Evolutionary conservation across 2,797 vertebrate genomes (phyloP), one percentile per base, ranked within the genome.

Genomic region (Scolopax bukidnonensis): DNA sequence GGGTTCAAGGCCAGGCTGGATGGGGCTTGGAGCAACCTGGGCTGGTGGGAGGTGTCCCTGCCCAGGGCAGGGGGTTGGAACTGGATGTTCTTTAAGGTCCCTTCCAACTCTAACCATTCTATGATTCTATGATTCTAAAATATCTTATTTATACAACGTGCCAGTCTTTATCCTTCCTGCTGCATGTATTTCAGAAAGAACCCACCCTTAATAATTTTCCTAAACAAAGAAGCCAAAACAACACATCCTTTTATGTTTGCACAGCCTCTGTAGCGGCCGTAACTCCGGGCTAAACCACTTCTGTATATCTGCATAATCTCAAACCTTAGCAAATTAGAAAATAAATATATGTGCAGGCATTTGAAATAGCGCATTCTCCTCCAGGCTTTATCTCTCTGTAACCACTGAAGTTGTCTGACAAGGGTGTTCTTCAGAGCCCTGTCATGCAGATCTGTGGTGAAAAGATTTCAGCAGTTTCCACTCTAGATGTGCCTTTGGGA

Each of bases 291-390:
- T 88, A 96, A 96, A 96, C 91, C 80, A 3, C 94, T 84, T 48
- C 40, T 48, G 16, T 60, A 21, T 93, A 95, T 95, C 77, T 94
- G 71, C 80, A 91, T 89, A 78, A 96, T 94, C 85, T 90, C 78
- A 96, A 95, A 94, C 59, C 77, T 64, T 85, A 94, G 84, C 87
- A 96, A 97, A 96, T 97, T 95, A 89, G 90, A 89, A 95, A 94
- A 92, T 94, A 79, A 95, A 90, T 92, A 14, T 11, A 76, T 21
- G 21, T 73, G 74, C 68, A 60, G 73, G 83, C 67, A 65, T 94
- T 84, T 94, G 88, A 96, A 96, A 73, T 13, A 94, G 67, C 80
- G 51, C 43, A 20, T 79, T 78, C n/a, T 92, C 70, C 93, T 79
- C 32, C 70, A 82, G 93, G 90, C 80, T 94, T 81, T 75, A 9